A percentile compares a stretch with the other conserved stretches of the same genome.
These are phyloP conservation scores for Candoia aspera DNA, from an alignment of 2,113 vertebrate species.

Conservation along the genomic window DNA sequence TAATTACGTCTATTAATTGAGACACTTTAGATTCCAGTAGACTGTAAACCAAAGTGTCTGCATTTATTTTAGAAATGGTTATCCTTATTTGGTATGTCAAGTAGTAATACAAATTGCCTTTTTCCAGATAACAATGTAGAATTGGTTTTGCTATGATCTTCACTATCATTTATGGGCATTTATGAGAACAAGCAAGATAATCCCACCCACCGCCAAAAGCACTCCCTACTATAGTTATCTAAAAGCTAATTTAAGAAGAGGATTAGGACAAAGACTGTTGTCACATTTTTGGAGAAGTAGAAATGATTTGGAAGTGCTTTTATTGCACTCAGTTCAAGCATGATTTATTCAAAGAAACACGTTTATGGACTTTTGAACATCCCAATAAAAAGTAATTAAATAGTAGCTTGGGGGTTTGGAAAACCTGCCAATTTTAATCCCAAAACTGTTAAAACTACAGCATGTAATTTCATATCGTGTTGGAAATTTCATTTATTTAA, in stretches of 20 bases:
- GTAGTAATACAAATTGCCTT: not conserved
- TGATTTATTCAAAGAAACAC: not conserved
- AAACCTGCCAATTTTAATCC: not conserved
- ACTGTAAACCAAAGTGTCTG: conserved; percentile 9
- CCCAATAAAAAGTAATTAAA: not conserved
- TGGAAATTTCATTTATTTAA: not conserved
- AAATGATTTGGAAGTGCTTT: not conserved
- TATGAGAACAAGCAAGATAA: accelerated
- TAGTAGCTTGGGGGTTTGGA: not conserved
- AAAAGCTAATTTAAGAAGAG: not conserved
- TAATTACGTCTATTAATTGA: conserved; percentile 31
- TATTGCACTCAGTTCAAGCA: not conserved
- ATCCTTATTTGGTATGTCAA: conserved; percentile 37
- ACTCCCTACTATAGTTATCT: not conserved
- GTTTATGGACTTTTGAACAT: not conserved
- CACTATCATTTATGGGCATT: not conserved
- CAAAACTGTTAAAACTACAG: not conserved
- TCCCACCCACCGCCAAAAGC: not conserved
- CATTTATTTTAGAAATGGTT: conserved; percentile 16
- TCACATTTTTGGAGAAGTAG: not conserved
- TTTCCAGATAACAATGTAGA: conserved; percentile 6
- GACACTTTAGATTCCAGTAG: conserved; percentile 12
- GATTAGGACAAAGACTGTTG: conserved; percentile 4
- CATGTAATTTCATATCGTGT: not conserved
- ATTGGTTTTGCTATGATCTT: conserved; percentile 11